Conservation (phyloP, 2,113 vertebrate genomes). For the Bombycilla garrulus region DNA sequence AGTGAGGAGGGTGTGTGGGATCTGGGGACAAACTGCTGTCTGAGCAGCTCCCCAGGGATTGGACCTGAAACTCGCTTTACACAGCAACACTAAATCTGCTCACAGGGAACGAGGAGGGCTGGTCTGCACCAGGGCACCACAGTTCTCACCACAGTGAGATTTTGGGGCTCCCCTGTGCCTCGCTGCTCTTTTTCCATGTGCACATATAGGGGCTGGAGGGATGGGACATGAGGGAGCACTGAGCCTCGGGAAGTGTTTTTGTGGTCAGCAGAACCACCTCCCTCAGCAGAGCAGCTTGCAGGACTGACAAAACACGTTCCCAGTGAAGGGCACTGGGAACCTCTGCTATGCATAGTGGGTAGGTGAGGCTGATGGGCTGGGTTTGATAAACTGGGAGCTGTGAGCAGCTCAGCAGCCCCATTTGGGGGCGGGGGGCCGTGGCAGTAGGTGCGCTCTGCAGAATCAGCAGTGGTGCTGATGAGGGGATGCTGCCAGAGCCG, state of each 20-base stretch:
- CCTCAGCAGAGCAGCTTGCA: not conserved
- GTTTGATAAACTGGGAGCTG: not conserved
- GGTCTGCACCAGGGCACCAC: not conserved
- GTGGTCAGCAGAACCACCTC: not conserved
- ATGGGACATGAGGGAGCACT: not conserved
- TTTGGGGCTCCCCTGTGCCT: not conserved
- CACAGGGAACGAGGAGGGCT: accelerated
- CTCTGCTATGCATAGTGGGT: accelerated
- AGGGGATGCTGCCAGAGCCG: accelerated
- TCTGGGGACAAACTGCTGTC: not conserved
- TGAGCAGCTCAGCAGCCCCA: not conserved
- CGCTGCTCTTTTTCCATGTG: accelerated
- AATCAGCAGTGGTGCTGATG: not conserved
- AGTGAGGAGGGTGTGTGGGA: not conserved
- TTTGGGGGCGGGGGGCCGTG: accelerated
- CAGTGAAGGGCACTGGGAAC: not conserved
- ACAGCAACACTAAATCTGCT: not conserved
- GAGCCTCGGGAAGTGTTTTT: not conserved
- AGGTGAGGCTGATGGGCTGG: not conserved
- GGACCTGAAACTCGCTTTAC: not conserved
- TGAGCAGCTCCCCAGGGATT: not conserved
- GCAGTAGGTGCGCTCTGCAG: accelerated
- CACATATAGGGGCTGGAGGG: accelerated
- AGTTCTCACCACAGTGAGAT: not conserved
- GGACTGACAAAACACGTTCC: not conserved